Base-by-base conservation (phyloP, 2,113 vertebrate genomes). In the Alligator mississippiensis region DNA sequence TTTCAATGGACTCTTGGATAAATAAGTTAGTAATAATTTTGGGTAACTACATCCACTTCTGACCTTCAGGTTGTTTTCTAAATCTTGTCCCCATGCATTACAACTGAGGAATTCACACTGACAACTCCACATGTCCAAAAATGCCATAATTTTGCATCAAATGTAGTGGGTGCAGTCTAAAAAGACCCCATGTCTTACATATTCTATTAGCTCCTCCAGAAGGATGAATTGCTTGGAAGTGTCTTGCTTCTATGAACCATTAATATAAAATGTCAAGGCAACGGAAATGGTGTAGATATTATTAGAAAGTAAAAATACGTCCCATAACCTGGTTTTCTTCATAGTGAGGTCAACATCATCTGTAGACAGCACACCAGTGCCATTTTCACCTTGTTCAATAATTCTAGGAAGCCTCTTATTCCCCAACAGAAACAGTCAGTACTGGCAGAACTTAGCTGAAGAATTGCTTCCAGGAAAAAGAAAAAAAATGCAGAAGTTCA, bases 371-470 rank as follows among this genome's bases (percentile, higher is more conserved):
- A 9, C 13, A 72, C 27, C 63, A 66, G n/a, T 64, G 27, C 63
- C 22, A 28, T 66, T 66, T 66, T 66, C n/a, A 15, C 63, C 63
- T 66, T n/a, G 13, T 15, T 7, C 27, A 66, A 12, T 4, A 72
- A 16, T 81, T 87, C 82, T 82, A 95, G 94, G 58, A 87, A 90
- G 74, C 9, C 57, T 15, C 9, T 30, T 2, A 2, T 14, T 34
- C 9, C 4, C 28, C 14, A 75, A 82, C 13, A 57, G 80, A 89
- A 93, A 38, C 14, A 79, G 61, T 30, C 63, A 60, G 14, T 62
- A 27, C 75, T 77, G 74, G 83, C 68, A 90, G 90, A 87, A 57
- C 3, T 5, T 57, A 10, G 24, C 66, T 21, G 7, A 57, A 78
- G 81, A 18, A 68, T 8, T 79, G 28, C n/a, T 74, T 89, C 77